These are phyloP conservation scores for Pseudochirops cupreus DNA, from an alignment of 2,797 vertebrate genomes.

Conservation along the genomic window DNA sequence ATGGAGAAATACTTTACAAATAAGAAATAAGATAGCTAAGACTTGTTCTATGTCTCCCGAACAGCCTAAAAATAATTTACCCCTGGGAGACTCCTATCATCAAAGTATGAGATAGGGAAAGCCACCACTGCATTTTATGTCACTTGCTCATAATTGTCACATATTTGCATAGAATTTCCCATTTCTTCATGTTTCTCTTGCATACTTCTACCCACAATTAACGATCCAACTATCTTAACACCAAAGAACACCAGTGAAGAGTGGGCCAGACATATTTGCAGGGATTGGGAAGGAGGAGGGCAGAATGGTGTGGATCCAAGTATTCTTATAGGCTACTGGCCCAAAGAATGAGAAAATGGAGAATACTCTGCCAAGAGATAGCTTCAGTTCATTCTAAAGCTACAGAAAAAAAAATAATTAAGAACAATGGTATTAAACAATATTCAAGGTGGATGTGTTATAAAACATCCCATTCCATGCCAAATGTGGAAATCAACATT, in stretches of 20 bases:
- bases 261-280: not conserved
- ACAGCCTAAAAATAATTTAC: not conserved
- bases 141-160: not conserved
- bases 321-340: not conserved
- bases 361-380: not conserved
- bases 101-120: not conserved
- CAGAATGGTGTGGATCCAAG: not conserved
- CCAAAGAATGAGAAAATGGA: not conserved
- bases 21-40: not conserved
- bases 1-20: not conserved
- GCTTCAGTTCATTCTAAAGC: not conserved
- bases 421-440: not conserved
- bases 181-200: not conserved
- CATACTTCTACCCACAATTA: slow-evolving; percentile 9
- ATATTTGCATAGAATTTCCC: not conserved
- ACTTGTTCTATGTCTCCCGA: not conserved
- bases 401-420: not conserved
- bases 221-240: slow-evolving; percentile 14
- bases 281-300: not conserved
- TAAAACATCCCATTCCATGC: not conserved
- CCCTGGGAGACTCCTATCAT: not conserved
- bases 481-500: not conserved
- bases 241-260: slow-evolving; percentile 7
- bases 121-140: no score
- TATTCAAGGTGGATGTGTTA: no score